Percentiles rank a stretch among this genome's conserved stretches.
Evolutionary conservation across 2,113 vertebrate genomes (phyloP).

Genomic region (Upupa epops): DNA sequence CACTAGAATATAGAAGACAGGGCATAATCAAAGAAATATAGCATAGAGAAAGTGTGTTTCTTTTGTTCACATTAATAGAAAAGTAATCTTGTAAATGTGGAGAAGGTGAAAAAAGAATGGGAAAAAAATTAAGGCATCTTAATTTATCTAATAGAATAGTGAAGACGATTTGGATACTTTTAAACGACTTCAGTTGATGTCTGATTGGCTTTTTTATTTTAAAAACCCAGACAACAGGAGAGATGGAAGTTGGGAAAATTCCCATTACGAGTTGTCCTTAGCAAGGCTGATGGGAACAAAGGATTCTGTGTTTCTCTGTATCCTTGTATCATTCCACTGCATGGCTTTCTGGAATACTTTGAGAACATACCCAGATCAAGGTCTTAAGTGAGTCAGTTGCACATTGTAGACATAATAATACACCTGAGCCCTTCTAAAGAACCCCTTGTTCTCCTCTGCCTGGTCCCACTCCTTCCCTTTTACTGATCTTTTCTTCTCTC

Average conservation of each 20-base stretch:
- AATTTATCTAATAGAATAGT: neutral
- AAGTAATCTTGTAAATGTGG: neutral
- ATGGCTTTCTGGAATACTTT: neutral
- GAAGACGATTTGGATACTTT: neutral
- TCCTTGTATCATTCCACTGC: neutral
- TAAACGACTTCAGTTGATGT: neutral
- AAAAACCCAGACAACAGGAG: fast-evolving
- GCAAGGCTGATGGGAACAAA: neutral
- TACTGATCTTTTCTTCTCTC: neutral
- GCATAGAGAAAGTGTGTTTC: neutral
- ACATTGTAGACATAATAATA: neutral
- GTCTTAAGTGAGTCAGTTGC: neutral
- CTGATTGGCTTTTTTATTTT: neutral
- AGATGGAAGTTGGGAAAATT: neutral
- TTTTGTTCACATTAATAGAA: neutral
- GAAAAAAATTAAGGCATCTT: neutral
- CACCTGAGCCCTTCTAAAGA: neutral
- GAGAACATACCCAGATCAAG: neutral
- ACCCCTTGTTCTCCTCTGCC: neutral
- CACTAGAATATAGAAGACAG: neutral
- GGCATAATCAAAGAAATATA: neutral
- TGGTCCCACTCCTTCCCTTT: neutral
- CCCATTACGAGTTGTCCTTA: neutral
- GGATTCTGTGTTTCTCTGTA: neutral
- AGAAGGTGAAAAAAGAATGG: neutral